Base-by-base conservation (phyloP, 2,797 vertebrate genomes). In the Enteromius unitaeniatus region DNA sequence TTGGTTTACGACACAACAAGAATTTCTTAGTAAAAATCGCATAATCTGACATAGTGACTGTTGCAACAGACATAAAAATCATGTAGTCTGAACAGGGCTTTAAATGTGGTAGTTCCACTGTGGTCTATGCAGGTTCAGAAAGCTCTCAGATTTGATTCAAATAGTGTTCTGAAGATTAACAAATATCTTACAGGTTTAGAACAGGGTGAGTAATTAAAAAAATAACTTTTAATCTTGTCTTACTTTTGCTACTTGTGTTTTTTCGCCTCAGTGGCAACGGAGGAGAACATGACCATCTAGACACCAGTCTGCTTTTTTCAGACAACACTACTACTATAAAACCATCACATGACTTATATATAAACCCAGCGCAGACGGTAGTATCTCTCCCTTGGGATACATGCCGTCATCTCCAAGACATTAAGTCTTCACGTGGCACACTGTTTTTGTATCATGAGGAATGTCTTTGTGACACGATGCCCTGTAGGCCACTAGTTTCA, bases 401-500 rank as follows among this genome's bases (percentile, higher is more conserved):
- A 58, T 31, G 17, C 23, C 77, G 37, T 58, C 73, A 45, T 31
- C 23, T n/a, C 49, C 0, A 69, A 58, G 51, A 40, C 73, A 68
- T 83, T 21, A 69, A 37, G 49, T 53, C 64, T 34, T 68, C 78
- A 53, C 28, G 19, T 53, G 64, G 31, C 14, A 26, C 28, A 68
- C 64, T 23, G 64, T 68, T 37, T 42, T 76, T 76, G 23, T 21
- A 70, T 70, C 15, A 6, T 47, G 53, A 83, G n/a, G 19, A 55
- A 83, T 55, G 65, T 14, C 23, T 55, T 40, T 37, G 17, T 47
- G 73, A 77, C 34, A 6, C 1, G 19, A 77, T 58, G 49, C 47
- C 72, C 81, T 77, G 81, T 53, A 69, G 55, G 69, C 31, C 55
- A 55, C 84, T 58, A 65, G 23, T 45, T 82, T 72, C 26, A 78